Percentiles rank a stretch among this genome's conserved stretches.
Conservation (phyloP, 2,888 invertebrate species). For the Aporophyla nigra region DNA sequence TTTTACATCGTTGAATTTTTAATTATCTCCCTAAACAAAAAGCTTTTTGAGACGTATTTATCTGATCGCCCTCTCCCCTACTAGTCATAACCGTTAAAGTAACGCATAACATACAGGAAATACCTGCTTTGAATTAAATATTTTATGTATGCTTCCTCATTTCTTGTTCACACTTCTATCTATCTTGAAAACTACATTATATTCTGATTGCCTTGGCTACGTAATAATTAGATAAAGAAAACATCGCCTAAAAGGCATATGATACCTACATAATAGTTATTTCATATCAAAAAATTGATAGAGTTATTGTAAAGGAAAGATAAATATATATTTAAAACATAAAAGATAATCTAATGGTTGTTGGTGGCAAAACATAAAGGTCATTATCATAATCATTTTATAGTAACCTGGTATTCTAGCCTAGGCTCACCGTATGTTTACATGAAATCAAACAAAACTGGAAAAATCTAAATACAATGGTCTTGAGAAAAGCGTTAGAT, state of each 20-base stretch:
- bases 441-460: not conserved
- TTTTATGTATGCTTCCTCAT: conserved; percentile 1
- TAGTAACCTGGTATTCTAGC: not conserved
- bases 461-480: not conserved
- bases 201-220: not conserved
- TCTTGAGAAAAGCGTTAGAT: not conserved
- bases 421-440: not conserved
- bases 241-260: not conserved
- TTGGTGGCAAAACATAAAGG: not conserved
- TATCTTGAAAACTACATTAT: conserved; percentile 4
- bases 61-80: not conserved
- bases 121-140: not conserved
- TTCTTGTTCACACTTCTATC: not conserved
- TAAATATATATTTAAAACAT: not conserved
- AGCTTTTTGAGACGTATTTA: not conserved
- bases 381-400: not conserved
- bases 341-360: not conserved
- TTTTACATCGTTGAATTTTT: conserved; percentile 22
- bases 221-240: not conserved
- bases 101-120: conserved; percentile 2
- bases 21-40: conserved; percentile 5
- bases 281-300: not conserved
- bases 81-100: conserved; percentile 1
- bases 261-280: not conserved
- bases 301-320: not conserved